Percentiles rank a stretch among this genome's conserved stretches.
Conservation (phyloP, 2,888 invertebrate genomes). For the Pedicia rivosa region DNA sequence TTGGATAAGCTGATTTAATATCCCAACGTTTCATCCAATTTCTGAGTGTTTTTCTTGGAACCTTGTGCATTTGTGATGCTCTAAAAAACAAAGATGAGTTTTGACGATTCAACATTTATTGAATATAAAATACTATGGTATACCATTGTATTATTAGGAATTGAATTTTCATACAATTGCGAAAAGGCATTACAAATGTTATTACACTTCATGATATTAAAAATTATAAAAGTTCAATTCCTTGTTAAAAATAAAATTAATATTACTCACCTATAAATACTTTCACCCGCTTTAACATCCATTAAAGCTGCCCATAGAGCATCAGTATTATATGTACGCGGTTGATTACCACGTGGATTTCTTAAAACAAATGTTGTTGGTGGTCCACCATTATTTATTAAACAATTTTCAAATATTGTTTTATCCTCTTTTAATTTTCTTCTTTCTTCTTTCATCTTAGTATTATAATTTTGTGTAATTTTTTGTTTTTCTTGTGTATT, state of each 20-base stretch:
- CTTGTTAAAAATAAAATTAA: neutral
- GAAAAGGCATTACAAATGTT: no score
- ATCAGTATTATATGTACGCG: conserved; percentile 20
- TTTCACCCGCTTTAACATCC: conserved; percentile 42
- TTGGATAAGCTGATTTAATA: conserved; percentile 41
- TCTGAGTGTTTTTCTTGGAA: conserved; percentile 40
- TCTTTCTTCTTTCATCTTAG: conserved; percentile 4
- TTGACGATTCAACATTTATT: no score
- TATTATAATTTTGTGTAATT: no score
- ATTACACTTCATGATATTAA: no score
- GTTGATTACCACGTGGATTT: conserved; percentile 18
- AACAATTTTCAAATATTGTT: neutral
- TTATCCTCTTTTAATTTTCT: conserved; percentile 5
- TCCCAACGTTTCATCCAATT: conserved; percentile 47
- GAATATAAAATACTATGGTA: no score
- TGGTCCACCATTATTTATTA: conserved; percentile 9
- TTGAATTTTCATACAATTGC: no score
- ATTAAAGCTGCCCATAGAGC: conserved; percentile 41
- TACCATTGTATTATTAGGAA: no score
- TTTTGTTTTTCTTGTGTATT: no score
- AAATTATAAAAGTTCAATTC: no score
- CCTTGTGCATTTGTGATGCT: conserved; percentile 41
- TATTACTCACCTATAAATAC: conserved; percentile 37
- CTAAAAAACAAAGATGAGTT: no score
- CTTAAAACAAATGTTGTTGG: conserved; percentile 15